A percentile compares a stretch with the other conserved stretches of the same genome.
Evolutionary conservation across 1,140 invertebrate species (phyloP).

Genomic region (Dufourea novaeangliae): DNA sequence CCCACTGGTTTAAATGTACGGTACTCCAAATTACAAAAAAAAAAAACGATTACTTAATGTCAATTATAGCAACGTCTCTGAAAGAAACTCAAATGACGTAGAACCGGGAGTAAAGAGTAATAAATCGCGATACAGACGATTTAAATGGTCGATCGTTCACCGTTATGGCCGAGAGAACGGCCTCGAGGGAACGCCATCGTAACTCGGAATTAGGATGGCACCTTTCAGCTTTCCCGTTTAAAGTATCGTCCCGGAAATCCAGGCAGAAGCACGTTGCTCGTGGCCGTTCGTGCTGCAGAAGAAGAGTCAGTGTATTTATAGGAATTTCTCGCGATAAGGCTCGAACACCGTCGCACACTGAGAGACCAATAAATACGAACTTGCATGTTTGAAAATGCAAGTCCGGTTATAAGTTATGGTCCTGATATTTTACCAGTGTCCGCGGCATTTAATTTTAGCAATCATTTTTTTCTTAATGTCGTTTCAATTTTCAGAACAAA

Average conservation of each 20-base stretch:
- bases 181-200: slow-evolving; percentile 28
- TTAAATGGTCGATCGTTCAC: slow-evolving; percentile 45
- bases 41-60: background rate
- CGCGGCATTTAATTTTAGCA: background rate
- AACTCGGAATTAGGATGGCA: slow-evolving; percentile 50
- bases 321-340: slow-evolving; percentile 36
- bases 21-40: too few species aligned
- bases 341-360: background rate
- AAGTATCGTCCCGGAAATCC: slow-evolving; percentile 47
- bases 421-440: slow-evolving; percentile 8
- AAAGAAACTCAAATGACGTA: slow-evolving; percentile 19
- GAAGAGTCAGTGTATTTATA: slow-evolving; percentile 20
- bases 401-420: background rate
- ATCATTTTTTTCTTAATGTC: background rate
- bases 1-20: too few species aligned
- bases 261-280: slow-evolving; percentile 8
- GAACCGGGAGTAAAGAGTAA: slow-evolving; percentile 19
- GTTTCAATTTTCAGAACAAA: background rate
- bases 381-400: slow-evolving; percentile 17
- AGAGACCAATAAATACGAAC: slow-evolving; percentile 8
- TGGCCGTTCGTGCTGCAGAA: background rate
- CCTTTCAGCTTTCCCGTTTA: slow-evolving; percentile 39
- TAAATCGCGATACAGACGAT: slow-evolving; percentile 26
- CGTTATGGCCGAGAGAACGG: slow-evolving; percentile 30
- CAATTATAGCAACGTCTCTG: background rate